Evolutionary conservation across 1,140 invertebrate genomes (phyloP).

Genomic region (Saccostrea glomerata): DNA sequence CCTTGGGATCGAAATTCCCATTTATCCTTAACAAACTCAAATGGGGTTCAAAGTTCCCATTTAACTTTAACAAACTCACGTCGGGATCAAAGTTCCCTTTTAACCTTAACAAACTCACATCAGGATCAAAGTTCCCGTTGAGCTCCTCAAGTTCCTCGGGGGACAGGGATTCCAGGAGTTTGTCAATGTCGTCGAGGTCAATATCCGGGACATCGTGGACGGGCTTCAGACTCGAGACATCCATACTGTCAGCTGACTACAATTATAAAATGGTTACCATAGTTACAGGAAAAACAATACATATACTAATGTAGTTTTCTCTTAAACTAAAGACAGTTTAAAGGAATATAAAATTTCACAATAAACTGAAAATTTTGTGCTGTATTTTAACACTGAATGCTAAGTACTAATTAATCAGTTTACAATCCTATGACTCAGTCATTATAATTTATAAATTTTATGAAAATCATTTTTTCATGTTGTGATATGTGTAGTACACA

Average conservation of each 20-base stretch:
- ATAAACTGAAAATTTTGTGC: too few species aligned
- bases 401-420: too few species aligned
- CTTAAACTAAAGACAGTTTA: too few species aligned
- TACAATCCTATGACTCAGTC: too few species aligned
- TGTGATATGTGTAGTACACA: too few species aligned
- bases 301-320: too few species aligned
- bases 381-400: too few species aligned
- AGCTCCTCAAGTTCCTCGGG: conserved; percentile 97
- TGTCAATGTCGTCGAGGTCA: conserved; percentile 96
- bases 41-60: conserved; percentile 99
- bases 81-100: background rate
- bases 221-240: conserved; percentile 29
- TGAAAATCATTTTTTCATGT: too few species aligned
- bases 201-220: conserved; percentile 67
- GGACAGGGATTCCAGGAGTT: conserved; percentile 94
- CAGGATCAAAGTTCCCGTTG: conserved; percentile 99
- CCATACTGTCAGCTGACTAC: conserved; percentile 12
- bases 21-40: conserved; percentile 83
- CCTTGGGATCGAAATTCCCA: too few species aligned
- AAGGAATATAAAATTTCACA: too few species aligned
- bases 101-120: conserved; percentile 86
- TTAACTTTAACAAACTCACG: conserved; percentile 83
- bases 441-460: too few species aligned
- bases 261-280: background rate
- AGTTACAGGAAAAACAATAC: too few species aligned